These are phyloP conservation scores for Podiceps cristatus DNA, from an alignment of 2,113 vertebrate species.

Conservation along the genomic window DNA sequence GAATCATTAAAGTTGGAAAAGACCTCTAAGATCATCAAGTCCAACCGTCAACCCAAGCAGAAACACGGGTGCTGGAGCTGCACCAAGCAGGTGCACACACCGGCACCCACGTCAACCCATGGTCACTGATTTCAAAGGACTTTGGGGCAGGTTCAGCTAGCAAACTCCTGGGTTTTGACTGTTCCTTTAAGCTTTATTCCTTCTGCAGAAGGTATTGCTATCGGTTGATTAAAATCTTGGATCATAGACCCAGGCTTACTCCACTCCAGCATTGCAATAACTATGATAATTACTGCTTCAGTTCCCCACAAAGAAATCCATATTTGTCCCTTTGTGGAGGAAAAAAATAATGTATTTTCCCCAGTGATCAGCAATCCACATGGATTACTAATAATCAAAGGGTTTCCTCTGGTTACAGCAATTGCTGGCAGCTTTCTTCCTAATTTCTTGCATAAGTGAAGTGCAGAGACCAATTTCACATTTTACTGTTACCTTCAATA, in stretches of 20 bases:
- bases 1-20: too few relatives aligned
- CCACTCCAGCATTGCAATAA: not conserved
- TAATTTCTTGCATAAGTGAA: constrained; percentile 46
- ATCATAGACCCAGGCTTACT: not conserved
- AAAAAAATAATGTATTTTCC: not conserved
- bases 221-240: not conserved
- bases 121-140: not conserved
- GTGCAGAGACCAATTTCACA: constrained; percentile 24
- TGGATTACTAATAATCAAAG: constrained; percentile 2
- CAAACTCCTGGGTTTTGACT: not conserved
- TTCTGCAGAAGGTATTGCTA: not conserved
- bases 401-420: not conserved
- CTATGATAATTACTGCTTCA: not conserved
- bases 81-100: not conserved
- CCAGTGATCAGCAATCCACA: not conserved
- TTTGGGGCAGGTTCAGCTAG: not conserved
- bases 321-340: not conserved
- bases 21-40: too few relatives aligned
- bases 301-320: not conserved
- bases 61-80: not conserved
- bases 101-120: not conserved
- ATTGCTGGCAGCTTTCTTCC: not conserved
- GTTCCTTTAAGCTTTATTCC: not conserved
- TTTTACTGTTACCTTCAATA: constrained; percentile 32
- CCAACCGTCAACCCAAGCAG: not conserved